Evolutionary conservation across 2,113 vertebrate species (phyloP).

Genomic region (Scomber scombrus): DNA sequence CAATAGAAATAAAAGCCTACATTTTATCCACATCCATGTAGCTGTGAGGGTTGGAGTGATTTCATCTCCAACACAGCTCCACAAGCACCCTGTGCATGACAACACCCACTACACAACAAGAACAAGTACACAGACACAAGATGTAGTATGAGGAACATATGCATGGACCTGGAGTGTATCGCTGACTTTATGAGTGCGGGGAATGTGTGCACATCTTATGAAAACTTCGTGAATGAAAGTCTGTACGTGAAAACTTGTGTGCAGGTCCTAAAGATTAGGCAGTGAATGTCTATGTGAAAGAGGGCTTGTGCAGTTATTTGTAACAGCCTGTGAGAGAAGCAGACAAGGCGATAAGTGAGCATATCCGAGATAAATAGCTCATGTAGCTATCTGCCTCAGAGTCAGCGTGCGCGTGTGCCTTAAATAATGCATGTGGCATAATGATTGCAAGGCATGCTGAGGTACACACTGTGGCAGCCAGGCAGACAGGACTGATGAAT

Average conservation of each 20-base stretch:
- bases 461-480: constrained; percentile 78
- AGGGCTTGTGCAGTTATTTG: constrained; percentile 25
- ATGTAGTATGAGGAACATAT: not conserved
- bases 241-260: not conserved
- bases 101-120: not conserved
- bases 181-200: not conserved
- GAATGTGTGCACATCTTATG: not conserved
- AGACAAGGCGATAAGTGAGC: constrained; percentile 62
- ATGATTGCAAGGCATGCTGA: constrained; percentile 79
- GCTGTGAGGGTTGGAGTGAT: too few species aligned
- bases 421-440: constrained; percentile 82
- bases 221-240: not conserved
- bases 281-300: constrained; percentile 1
- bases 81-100: too few species aligned
- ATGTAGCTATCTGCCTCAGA: constrained; percentile 71
- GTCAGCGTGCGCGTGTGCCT: constrained; percentile 59
- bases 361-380: constrained; percentile 68
- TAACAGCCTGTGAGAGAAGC: constrained; percentile 37
- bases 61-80: too few species aligned
- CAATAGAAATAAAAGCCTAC: too few species aligned
- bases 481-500: constrained; percentile 82
- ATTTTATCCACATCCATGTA: too few species aligned
- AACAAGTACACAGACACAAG: not conserved
- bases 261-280: not conserved
- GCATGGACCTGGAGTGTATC: not conserved